A percentile compares a stretch with the other conserved stretches of the same genome.
Conservation (phyloP, 2,113 vertebrate species). For the Lathamus discolor region DNA sequence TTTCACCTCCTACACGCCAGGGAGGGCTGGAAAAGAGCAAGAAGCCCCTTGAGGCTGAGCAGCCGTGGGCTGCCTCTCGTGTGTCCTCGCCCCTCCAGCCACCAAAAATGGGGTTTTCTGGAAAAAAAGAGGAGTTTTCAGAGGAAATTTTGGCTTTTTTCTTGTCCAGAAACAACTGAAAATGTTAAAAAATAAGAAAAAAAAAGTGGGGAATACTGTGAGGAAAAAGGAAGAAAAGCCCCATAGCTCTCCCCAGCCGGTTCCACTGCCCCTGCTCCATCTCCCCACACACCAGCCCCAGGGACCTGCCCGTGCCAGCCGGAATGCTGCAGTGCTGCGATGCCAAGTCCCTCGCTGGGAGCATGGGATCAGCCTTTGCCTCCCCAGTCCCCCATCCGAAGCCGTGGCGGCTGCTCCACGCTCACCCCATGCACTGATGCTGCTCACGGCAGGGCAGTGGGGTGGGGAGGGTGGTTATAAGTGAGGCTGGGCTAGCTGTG, state of each 20-base stretch:
- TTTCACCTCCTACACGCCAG: neutral
- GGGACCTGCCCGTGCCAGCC: neutral
- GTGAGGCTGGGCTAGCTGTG: neutral
- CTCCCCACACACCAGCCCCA: rapidly evolving
- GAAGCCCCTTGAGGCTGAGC: neutral
- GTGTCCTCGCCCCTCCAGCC: neutral
- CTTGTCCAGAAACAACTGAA: neutral
- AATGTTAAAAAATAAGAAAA: neutral
- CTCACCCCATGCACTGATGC: neutral
- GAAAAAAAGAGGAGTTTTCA: rapidly evolving
- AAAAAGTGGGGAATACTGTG: neutral
- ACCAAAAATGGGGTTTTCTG: neutral
- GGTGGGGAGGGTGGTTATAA: neutral
- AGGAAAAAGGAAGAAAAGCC: neutral
- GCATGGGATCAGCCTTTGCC: neutral
- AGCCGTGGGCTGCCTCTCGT: rapidly evolving
- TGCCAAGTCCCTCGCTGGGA: rapidly evolving
- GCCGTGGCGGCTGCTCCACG: rapidly evolving
- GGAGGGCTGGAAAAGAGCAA: neutral
- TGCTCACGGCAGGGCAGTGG: rapidly evolving
- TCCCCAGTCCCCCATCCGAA: rapidly evolving
- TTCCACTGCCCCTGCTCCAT: neutral
- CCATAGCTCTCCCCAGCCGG: neutral
- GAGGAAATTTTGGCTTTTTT: neutral
- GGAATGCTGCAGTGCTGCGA: rapidly evolving